Evolutionary conservation across 2,113 vertebrate genomes (phyloP).

Genomic region (Raphicerus campestris): DNA sequence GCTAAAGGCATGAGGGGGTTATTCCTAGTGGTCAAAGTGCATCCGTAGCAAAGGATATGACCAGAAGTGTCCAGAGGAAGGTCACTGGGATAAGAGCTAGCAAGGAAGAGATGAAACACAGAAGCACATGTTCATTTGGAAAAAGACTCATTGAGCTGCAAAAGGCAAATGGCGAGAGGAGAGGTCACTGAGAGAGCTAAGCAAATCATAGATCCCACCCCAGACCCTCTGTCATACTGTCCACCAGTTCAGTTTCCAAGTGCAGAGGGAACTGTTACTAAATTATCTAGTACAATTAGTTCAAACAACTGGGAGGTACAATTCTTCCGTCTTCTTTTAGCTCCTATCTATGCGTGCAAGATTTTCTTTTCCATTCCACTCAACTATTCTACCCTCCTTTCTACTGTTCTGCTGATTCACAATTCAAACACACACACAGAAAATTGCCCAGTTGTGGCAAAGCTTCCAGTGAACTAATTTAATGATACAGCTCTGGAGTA

Average conservation of each 20-base stretch:
- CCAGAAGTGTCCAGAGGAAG: neutral
- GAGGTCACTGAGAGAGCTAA: neutral
- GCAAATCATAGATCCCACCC: neutral
- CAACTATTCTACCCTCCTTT: neutral
- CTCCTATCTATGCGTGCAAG: neutral
- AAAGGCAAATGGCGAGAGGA: neutral
- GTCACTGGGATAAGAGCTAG: neutral
- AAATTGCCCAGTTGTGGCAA: neutral
- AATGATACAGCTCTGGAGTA: neutral
- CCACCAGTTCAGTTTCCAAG: neutral
- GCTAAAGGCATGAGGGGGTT: neutral
- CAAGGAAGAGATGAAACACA: neutral
- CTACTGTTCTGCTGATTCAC: neutral
- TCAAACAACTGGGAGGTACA: neutral
- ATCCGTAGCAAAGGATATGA: neutral
- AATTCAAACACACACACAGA: neutral
- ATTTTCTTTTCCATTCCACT: neutral
- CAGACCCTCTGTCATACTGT: neutral
- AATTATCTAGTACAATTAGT: constrained; percentile 59
- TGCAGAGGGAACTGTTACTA: neutral
- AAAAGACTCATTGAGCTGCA: neutral
- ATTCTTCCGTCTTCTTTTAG: constrained; percentile 24
- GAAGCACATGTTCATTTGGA: neutral
- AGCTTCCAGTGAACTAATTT: neutral
- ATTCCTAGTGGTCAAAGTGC: neutral